Conservation (phyloP, 2,888 invertebrate species). For the Nomada fucata region DNA sequence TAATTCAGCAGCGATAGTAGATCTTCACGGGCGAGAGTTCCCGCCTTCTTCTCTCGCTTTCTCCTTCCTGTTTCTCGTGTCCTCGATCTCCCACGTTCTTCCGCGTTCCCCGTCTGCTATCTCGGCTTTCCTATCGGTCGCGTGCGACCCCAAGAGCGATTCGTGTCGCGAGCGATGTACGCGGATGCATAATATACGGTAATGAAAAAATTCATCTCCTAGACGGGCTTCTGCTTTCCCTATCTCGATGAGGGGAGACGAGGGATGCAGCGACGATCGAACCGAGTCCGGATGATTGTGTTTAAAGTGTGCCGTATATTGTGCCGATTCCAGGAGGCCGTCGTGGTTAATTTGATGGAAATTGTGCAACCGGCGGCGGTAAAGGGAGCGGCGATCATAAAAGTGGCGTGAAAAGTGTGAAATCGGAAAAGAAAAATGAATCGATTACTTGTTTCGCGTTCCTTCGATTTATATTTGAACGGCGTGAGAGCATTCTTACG, state of each 20-base stretch:
- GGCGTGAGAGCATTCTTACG: no score
- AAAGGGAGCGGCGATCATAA: neutral
- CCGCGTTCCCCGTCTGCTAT: slow-evolving; percentile 34
- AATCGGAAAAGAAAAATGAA: no score
- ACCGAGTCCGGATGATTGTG: neutral
- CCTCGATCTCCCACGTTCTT: slow-evolving; percentile 29
- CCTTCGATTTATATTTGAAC: no score
- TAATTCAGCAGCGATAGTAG: slow-evolving; percentile 76
- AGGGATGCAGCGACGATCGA: neutral
- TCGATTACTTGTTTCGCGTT: no score
- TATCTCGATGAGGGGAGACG: neutral
- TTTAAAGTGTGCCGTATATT: neutral
- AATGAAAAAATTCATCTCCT: slow-evolving; percentile 22
- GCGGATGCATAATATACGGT: slow-evolving; percentile 40
- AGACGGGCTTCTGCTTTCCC: neutral
- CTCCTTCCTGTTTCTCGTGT: slow-evolving; percentile 5
- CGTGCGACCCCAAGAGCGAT: slow-evolving; percentile 49
- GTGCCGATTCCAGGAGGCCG: neutral
- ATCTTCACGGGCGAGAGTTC: slow-evolving; percentile 39
- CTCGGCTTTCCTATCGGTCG: slow-evolving; percentile 54
- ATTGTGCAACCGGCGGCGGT: neutral
- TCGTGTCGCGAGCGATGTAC: slow-evolving; percentile 28
- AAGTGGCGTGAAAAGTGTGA: no score
- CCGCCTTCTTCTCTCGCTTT: slow-evolving; percentile 34
- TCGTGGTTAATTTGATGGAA: neutral